Evolutionary conservation across 2,113 vertebrate species (phyloP).

Genomic region (Psammodynastes pulverulentus): DNA sequence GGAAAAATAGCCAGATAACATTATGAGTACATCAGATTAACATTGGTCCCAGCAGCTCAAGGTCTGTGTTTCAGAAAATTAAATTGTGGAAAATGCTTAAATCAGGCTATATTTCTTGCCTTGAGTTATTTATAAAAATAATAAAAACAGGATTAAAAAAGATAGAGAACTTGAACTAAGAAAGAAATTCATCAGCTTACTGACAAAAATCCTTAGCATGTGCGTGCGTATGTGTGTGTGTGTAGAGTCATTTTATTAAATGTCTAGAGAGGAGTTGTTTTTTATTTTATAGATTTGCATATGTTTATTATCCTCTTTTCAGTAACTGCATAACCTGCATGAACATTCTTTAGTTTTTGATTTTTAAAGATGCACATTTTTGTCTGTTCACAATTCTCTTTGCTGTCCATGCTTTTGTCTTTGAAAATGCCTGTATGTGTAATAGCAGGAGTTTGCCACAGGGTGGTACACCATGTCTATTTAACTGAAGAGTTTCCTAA

Average conservation of each 20-base stretch:
- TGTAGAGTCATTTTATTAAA: conserved; percentile 35
- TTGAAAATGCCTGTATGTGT: conserved; percentile 58
- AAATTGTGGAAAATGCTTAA: not conserved
- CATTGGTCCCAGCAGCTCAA: not conserved
- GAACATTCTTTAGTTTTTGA: conserved; percentile 21
- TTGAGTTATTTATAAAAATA: not conserved
- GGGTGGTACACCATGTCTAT: conserved; percentile 84
- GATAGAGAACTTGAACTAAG: conserved; percentile 19
- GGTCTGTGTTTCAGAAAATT: not conserved
- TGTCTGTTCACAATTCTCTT: not conserved
- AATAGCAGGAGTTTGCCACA: conserved; percentile 85
- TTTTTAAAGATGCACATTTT: not conserved
- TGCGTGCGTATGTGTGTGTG: too few species aligned
- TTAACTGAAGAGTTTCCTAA: conserved; percentile 73
- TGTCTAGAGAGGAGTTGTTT: not conserved
- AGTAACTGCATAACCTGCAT: conserved; percentile 23
- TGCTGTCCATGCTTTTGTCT: not conserved
- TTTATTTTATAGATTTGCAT: conserved; percentile 31
- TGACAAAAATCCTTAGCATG: not conserved
- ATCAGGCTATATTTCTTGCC: not conserved
- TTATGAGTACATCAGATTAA: not conserved
- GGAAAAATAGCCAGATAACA: conserved; percentile 30
- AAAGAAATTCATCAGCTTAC: not conserved
- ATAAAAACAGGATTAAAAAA: not conserved
- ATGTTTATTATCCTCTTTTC: conserved; percentile 31